phyloP scores from a whole-genome alignment of 2,888 invertebrate species.

The Pheosia gnoma region DNA sequence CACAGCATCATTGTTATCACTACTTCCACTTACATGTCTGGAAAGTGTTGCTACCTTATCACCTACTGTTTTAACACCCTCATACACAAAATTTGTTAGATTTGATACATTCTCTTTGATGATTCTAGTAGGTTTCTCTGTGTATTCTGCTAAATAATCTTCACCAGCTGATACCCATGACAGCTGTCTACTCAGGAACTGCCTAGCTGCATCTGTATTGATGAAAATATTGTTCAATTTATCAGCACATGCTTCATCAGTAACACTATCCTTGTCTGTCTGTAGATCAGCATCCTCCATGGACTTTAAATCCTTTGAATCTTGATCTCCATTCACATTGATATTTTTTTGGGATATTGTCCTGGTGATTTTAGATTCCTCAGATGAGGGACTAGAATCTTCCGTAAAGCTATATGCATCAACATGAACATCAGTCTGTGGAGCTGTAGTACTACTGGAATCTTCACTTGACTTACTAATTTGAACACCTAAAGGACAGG shows the following conservation, averaged over 20 bases:
- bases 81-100: constrained; percentile 89
- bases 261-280: constrained; percentile 56
- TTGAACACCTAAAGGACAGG: constrained; percentile 85
- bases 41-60: constrained; percentile 89
- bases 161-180: constrained; percentile 89
- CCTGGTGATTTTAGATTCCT: constrained; percentile 80
- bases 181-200: constrained; percentile 89
- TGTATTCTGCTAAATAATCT: constrained; percentile 86
- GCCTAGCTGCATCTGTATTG: constrained; percentile 91
- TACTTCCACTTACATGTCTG: constrained; percentile 89
- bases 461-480: constrained; percentile 85
- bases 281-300: constrained; percentile 53
- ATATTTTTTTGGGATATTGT: constrained; percentile 64
- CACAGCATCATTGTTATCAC: constrained; percentile 85
- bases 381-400: constrained; percentile 83
- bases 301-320: constrained; percentile 46
- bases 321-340: constrained; percentile 52
- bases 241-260: constrained; percentile 58
- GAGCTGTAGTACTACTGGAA: constrained; percentile 84
- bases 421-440: constrained; percentile 82
- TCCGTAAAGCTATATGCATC: constrained; percentile 82
- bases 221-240: constrained; percentile 88
- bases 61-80: constrained; percentile 89
- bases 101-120: constrained; percentile 90
- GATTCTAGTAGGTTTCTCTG: constrained; percentile 87